Percentiles rank a stretch among this genome's conserved stretches.
These are phyloP conservation scores for Phyllostomus discolor DNA, from an alignment of 2,113 vertebrate genomes.

Conservation along the genomic window DNA sequence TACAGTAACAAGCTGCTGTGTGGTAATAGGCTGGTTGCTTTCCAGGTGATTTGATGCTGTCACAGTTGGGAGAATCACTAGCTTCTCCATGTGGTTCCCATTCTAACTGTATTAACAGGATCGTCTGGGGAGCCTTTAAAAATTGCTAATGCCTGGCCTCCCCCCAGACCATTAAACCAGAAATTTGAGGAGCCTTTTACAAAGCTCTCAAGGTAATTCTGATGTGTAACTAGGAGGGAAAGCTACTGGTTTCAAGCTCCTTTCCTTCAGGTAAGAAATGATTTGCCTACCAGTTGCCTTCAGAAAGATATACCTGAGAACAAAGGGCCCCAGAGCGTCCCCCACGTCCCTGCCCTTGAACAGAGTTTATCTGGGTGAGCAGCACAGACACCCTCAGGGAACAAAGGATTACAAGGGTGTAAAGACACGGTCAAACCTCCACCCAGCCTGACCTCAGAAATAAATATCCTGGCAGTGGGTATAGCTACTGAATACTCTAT, in stretches of 20 bases:
- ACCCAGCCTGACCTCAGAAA: neutral
- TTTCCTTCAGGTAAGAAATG: neutral
- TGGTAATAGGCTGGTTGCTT: neutral
- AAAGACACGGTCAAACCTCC: neutral
- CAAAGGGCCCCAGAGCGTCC: neutral
- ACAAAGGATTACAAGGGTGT: neutral
- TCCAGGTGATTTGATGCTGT: neutral
- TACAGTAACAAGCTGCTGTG: neutral
- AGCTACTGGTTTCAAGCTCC: neutral
- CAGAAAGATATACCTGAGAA: neutral
- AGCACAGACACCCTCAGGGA: neutral
- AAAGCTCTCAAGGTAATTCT: neutral
- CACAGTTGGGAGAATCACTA: neutral
- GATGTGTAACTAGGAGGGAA: neutral
- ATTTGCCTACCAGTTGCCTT: rapidly evolving
- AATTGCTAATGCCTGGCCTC: neutral
- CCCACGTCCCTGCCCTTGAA: neutral
- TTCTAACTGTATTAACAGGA: neutral
- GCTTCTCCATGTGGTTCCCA: neutral
- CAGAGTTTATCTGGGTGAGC: neutral
- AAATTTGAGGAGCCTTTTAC: neutral
- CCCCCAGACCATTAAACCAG: neutral
- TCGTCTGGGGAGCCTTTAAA: neutral
- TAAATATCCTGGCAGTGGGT: neutral
- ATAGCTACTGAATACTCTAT: too few relatives aligned